Conservation (phyloP, 2,888 invertebrate species). For the Galerucella pusilla region DNA sequence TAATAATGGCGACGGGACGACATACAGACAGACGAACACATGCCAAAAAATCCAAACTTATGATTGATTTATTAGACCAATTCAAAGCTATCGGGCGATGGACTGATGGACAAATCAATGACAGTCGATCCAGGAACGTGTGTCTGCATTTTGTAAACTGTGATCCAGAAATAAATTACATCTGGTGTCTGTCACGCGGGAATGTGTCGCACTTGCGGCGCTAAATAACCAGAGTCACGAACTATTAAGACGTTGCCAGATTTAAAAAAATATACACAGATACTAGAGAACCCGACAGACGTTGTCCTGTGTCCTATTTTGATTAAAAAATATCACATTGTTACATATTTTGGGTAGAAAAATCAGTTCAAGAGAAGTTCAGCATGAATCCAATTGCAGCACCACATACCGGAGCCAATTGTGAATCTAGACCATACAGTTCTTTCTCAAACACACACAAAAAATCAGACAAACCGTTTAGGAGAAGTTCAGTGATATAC, state of each 20-base stretch:
- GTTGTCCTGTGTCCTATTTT: too few relatives aligned
- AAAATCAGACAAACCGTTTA: too few relatives aligned
- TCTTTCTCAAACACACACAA: too few relatives aligned
- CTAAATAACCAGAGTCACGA: slow-evolving; percentile 14
- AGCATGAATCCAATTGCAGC: too few relatives aligned
- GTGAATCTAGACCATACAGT: too few relatives aligned
- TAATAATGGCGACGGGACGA: neutral
- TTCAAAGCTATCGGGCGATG: slow-evolving; percentile 22
- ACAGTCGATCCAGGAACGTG: slow-evolving; percentile 51
- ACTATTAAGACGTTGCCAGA: slow-evolving; percentile 4
- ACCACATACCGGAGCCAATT: too few relatives aligned
- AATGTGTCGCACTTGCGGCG: slow-evolving; percentile 46
- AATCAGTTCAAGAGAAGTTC: too few relatives aligned
- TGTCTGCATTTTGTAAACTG: slow-evolving; percentile 55
- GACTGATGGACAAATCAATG: slow-evolving; percentile 45
- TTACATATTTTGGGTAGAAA: too few relatives aligned
- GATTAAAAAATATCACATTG: too few relatives aligned
- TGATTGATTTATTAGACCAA: slow-evolving; percentile 25
- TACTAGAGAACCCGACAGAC: too few relatives aligned
- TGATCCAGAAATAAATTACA: slow-evolving; percentile 56
- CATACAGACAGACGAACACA: slow-evolving; percentile 8
- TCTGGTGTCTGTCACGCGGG: slow-evolving; percentile 53
- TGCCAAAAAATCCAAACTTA: slow-evolving; percentile 19
- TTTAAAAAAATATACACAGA: neutral
- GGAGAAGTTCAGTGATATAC: too few relatives aligned